Evolutionary conservation across 2,888 invertebrate species (phyloP).

Genomic region (Lasioglossum zephyrum): DNA sequence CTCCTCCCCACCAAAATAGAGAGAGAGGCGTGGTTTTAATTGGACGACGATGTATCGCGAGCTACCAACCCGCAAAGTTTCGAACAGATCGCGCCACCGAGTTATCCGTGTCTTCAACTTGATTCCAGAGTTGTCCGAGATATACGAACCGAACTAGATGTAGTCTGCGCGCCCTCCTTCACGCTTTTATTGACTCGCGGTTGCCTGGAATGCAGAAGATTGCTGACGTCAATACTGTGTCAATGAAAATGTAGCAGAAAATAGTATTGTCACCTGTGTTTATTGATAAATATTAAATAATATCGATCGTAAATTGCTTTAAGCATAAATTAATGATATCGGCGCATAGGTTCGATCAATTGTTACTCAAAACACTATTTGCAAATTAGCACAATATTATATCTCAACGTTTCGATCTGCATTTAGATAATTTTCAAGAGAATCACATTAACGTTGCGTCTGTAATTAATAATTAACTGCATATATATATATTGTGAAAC

Average conservation of each 20-base stretch:
- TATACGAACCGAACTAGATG: background rate
- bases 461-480: too few relatives aligned
- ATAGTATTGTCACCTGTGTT: too few relatives aligned
- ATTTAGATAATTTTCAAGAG: too few relatives aligned
- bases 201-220: background rate
- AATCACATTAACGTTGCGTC: too few relatives aligned
- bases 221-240: background rate
- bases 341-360: too few relatives aligned
- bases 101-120: conserved; percentile 21
- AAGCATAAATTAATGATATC: too few relatives aligned
- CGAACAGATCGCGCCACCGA: conserved; percentile 16
- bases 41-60: conserved; percentile 33
- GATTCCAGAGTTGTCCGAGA: background rate
- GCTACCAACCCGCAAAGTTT: conserved; percentile 21
- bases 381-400: too few relatives aligned
- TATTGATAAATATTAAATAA: too few relatives aligned
- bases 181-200: background rate
- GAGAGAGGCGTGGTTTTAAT: conserved; percentile 33
- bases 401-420: too few relatives aligned
- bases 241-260: background rate
- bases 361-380: too few relatives aligned
- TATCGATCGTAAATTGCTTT: too few relatives aligned
- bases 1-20: background rate
- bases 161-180: background rate
- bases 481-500: too few relatives aligned